phyloP scores from a whole-genome alignment of 2,113 vertebrate genomes.

The Crotalus helleri region DNA sequence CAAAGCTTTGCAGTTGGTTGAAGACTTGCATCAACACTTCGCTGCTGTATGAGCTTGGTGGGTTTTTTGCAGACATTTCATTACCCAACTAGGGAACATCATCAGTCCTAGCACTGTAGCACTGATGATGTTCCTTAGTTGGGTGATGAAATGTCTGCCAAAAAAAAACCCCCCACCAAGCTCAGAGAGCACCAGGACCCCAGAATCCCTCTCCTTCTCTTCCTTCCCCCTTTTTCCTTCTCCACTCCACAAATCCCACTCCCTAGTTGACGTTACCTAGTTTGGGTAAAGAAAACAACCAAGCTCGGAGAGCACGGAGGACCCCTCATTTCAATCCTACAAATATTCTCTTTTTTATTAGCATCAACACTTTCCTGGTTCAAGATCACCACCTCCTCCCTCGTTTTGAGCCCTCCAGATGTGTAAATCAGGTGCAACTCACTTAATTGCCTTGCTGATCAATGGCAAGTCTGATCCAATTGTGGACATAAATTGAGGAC shows the following conservation, averaged over 20 bases:
- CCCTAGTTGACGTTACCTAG: background rate
- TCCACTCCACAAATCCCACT: background rate
- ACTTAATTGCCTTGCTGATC: background rate
- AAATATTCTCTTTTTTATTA: background rate
- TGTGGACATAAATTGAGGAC: background rate
- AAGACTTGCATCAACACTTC: background rate
- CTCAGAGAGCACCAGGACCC: background rate
- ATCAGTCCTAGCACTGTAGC: background rate
- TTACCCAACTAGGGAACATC: background rate
- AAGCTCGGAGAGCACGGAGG: background rate
- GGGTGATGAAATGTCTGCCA: background rate
- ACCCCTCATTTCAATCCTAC: background rate
- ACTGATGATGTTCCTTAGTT: background rate
- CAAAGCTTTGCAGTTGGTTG: background rate
- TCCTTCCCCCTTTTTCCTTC: background rate
- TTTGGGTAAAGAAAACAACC: background rate
- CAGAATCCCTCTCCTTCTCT: background rate
- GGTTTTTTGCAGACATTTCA: background rate
- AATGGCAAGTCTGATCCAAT: background rate
- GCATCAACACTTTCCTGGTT: background rate
- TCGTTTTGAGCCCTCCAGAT: background rate
- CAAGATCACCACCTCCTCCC: no score
- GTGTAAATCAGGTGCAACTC: background rate
- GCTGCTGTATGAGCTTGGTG: background rate
- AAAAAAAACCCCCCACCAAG: background rate